Evolutionary conservation across 2,113 vertebrate species (phyloP).

Genomic region (Hippocampus barbouri): DNA sequence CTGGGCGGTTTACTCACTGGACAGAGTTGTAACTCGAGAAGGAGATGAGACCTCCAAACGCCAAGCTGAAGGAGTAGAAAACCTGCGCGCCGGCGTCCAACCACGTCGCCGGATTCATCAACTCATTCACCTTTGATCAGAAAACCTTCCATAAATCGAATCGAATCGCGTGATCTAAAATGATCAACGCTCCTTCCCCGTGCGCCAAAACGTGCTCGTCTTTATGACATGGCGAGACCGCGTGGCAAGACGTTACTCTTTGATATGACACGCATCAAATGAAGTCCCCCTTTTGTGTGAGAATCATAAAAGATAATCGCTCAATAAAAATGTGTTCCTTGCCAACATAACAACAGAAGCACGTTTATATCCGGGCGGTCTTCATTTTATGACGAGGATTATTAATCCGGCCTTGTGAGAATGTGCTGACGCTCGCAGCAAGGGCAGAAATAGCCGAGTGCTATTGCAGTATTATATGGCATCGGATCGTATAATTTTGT

Average conservation of each 20-base stretch:
- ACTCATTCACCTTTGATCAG: conserved; percentile 75
- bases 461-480: background rate
- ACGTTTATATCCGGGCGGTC: background rate
- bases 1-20: conserved; percentile 79
- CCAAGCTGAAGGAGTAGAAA: conserved; percentile 93
- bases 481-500: too few species aligned
- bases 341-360: background rate
- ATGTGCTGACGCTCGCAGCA: background rate
- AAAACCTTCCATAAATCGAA: background rate
- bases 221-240: background rate
- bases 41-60: conserved; percentile 94
- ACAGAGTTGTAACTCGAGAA: conserved; percentile 97
- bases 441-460: background rate
- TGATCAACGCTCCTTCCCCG: background rate
- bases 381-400: background rate
- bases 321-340: background rate
- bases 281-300: background rate
- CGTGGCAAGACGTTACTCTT: background rate
- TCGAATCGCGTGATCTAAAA: background rate
- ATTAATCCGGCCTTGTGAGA: background rate
- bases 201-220: background rate
- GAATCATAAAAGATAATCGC: background rate
- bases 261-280: background rate
- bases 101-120: conserved; percentile 87
- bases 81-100: conserved; percentile 93